phyloP scores from a whole-genome alignment of 2,113 vertebrate species.

The Rhynchomys soricoides region DNA sequence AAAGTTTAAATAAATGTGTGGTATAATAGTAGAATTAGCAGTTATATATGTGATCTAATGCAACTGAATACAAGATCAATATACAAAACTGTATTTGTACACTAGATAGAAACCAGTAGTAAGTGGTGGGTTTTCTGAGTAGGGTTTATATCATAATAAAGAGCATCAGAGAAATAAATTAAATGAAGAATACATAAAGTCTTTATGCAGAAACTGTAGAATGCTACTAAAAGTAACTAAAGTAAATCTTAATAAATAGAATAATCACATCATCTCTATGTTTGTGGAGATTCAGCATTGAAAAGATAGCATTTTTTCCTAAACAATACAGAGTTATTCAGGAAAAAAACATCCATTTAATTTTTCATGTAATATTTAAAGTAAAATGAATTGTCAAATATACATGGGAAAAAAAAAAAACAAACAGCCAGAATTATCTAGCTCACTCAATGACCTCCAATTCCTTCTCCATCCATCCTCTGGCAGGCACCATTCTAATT shows the following conservation, averaged over 20 bases:
- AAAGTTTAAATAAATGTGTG: background rate
- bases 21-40: background rate
- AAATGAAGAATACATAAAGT: background rate
- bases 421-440: background rate
- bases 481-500: background rate
- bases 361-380: background rate
- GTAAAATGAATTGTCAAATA: background rate
- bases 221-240: background rate
- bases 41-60: background rate
- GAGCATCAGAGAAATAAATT: background rate
- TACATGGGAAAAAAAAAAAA: background rate
- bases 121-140: background rate
- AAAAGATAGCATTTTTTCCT: background rate
- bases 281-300: background rate
- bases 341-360: background rate
- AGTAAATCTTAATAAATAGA: background rate
- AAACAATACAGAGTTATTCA: background rate
- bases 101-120: background rate
- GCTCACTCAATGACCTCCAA: background rate
- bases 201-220: background rate
- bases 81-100: background rate
- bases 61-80: background rate
- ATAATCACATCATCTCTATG: background rate
- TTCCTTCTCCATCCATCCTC: no score
- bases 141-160: background rate